Evolutionary conservation across 2,113 vertebrate genomes (phyloP).

Genomic region (Labrus mixtus): DNA sequence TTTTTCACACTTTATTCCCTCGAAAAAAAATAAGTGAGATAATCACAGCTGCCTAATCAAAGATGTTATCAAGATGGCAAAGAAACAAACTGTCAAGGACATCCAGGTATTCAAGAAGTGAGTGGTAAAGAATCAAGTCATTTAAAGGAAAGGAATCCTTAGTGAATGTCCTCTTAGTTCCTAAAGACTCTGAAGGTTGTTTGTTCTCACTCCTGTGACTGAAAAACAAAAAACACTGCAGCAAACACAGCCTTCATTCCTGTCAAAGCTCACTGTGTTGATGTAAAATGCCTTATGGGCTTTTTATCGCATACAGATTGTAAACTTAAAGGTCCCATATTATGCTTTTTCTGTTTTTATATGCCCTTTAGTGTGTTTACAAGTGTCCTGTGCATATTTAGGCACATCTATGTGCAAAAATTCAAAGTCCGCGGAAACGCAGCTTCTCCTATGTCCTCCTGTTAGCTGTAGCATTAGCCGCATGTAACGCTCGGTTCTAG

Average conservation of each 20-base stretch:
- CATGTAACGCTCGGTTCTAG: too few species aligned
- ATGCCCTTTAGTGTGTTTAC: too few species aligned
- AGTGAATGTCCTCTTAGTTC: constrained; percentile 41
- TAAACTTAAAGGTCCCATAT: too few species aligned
- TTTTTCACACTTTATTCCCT: constrained; percentile 7
- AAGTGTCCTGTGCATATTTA: too few species aligned
- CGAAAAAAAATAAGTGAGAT: background rate
- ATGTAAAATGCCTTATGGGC: constrained; percentile 2
- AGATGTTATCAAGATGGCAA: constrained; percentile 13
- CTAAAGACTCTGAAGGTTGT: constrained; percentile 43
- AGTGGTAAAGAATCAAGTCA: constrained; percentile 32
- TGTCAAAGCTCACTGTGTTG: constrained; percentile 21
- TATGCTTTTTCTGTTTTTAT: too few species aligned
- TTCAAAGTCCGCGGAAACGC: too few species aligned
- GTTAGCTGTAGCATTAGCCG: too few species aligned
- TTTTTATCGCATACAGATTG: background rate
- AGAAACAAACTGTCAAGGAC: constrained; percentile 43
- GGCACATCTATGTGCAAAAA: too few species aligned
- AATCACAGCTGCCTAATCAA: background rate
- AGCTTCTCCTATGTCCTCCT: too few species aligned
- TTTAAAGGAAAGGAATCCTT: constrained; percentile 38
- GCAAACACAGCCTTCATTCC: constrained; percentile 41
- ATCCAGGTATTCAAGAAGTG: constrained; percentile 28
- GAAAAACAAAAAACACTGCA: constrained; percentile 39
- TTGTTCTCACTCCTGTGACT: constrained; percentile 20